Evolutionary conservation across 1,140 invertebrate genomes (phyloP), one percentile per base, ranked within the genome.

Genomic region (Euwallacea fornicatus): DNA sequence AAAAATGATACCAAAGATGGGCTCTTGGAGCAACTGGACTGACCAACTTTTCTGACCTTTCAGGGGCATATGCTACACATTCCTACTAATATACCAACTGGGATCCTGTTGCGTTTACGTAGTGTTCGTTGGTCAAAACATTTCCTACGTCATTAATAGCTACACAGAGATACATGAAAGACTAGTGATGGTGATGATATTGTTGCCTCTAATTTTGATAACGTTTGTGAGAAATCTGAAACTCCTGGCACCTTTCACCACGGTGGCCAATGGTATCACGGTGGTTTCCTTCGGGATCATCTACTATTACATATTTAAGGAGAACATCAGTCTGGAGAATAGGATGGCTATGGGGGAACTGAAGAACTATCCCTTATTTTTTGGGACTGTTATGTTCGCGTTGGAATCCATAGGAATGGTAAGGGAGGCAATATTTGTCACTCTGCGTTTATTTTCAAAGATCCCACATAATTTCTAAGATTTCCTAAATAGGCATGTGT

Each of bases 91-190:
- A 55, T 94, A 93, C 75, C 94, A 96, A 81, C 82, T 95, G 77
- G 94, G 94, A 43, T 91, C 93, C 72, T 94, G 93, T 78, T 93
- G 92, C 81, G 93, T 95, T 6, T 96, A 96, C 79, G 87, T 93
- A 16, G 89, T 96, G 0, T 96, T 96, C 79, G 90, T 96, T 58
- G 86, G 91, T 0, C 86, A 85, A 21, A 95, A 91, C 80, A 81
- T 92, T 8, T 83, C 88, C 78, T 80, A 83, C 75, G 89, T 91
- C 73, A 84, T 84, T 74, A 77, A 83, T 74, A 74, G 72, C 46
- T 81, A 84, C 64, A 73, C 73, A 1, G 76, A 77, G 2, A 75
- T 86, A 2, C 81, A 87, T 74, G 74, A 89, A 15, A 82, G 86
- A 33, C 72, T 85, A 2, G 89, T 89, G 78, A 87, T 91, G 82